phyloP scores from a whole-genome alignment of 2,797 vertebrate species.

The Xerus rutilus region DNA sequence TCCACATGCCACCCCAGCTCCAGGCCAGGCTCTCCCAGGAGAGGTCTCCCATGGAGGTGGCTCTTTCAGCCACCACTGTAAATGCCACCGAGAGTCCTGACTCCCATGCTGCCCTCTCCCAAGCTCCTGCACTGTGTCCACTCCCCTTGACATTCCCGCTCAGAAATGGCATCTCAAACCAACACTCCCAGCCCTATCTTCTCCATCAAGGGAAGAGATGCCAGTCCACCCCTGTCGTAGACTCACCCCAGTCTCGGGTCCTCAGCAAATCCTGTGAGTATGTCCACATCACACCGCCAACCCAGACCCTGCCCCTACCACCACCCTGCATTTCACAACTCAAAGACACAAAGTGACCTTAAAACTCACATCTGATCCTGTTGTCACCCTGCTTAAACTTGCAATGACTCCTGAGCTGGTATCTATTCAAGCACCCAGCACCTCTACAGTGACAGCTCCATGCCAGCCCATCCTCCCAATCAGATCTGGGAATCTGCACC shows the following conservation, averaged over 20 bases:
- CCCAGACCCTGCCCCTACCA: too few species aligned
- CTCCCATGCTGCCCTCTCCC: background rate
- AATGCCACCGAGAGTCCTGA: background rate
- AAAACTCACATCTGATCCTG: background rate
- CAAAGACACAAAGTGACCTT: background rate
- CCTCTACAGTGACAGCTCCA: accelerated
- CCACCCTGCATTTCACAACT: background rate
- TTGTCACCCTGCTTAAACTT: background rate
- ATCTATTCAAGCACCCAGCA: background rate
- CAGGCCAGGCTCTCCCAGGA: background rate
- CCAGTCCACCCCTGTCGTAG: background rate
- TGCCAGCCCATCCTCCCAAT: background rate
- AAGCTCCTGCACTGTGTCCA: background rate
- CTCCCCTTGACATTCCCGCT: background rate
- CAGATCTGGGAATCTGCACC: too few species aligned
- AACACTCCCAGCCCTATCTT: too few species aligned
- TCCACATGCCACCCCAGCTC: background rate
- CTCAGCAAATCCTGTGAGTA: background rate
- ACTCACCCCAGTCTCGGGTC: too few species aligned
- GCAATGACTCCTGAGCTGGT: background rate
- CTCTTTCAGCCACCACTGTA: accelerated
- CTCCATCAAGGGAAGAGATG: background rate
- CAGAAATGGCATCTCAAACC: background rate
- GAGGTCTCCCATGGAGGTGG: background rate
- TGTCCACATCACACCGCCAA: background rate